Evolutionary conservation across 1,140 invertebrate genomes (phyloP).

Genomic region (Caerostris extrusa): DNA sequence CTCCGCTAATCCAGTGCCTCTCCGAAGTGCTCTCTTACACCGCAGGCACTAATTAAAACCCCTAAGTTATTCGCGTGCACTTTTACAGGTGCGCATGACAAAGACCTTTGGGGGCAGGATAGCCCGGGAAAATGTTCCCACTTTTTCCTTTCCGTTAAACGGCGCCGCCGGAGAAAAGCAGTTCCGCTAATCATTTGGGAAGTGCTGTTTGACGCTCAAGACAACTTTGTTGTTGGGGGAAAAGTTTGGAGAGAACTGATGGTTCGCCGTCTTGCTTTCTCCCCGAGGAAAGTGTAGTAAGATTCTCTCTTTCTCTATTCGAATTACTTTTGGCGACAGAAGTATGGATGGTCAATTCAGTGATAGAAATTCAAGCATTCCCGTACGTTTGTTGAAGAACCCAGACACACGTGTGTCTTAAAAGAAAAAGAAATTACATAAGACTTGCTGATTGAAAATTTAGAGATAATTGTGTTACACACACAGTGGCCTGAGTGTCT

Average conservation of each 20-base stretch:
- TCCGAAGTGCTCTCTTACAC: not conserved
- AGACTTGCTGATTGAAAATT: no score
- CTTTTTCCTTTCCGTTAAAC: constrained; percentile 41
- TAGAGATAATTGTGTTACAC: no score
- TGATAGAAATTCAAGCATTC: no score
- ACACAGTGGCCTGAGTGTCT: not conserved
- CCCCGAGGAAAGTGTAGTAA: no score
- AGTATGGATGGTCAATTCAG: no score
- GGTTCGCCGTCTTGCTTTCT: no score
- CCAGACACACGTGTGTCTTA: no score
- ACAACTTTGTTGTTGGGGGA: constrained; percentile 19
- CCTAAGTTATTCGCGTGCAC: constrained; percentile 45
- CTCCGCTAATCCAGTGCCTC: constrained; percentile 13
- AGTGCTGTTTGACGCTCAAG: constrained; percentile 29
- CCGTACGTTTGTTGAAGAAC: no score
- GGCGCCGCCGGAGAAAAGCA: not conserved
- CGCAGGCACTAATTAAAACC: constrained; percentile 45
- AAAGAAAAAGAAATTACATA: no score
- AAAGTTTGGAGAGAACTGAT: not conserved
- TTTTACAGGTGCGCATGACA: constrained; percentile 52
- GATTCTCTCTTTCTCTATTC: no score
- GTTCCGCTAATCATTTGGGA: not conserved
- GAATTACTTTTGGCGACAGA: no score
- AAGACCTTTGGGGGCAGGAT: constrained; percentile 27
- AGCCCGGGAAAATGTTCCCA: constrained; percentile 21